phyloP scores from a whole-genome alignment of 2,113 vertebrate genomes.

The Pseudorhombus dupliciocellatus region DNA sequence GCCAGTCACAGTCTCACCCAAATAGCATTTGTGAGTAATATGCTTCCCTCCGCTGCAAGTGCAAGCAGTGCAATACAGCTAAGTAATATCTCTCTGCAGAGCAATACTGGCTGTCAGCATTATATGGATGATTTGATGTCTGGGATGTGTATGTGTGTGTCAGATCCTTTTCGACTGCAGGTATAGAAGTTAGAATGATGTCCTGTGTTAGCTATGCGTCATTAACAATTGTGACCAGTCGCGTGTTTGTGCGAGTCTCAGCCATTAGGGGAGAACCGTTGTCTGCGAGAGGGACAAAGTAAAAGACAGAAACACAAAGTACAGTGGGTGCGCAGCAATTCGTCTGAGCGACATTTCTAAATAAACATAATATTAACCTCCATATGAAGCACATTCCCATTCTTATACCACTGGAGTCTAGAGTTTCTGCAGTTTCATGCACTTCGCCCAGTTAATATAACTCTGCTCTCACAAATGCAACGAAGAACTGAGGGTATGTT shows the following conservation, averaged over 20 bases:
- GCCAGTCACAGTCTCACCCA: slow-evolving; percentile 57
- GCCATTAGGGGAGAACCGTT: slow-evolving; percentile 32
- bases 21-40: slow-evolving; percentile 74
- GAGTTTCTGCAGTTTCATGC: neutral
- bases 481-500: neutral
- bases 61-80: slow-evolving; percentile 78
- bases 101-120: slow-evolving; percentile 69
- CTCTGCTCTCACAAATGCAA: neutral
- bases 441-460: neutral
- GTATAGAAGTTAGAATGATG: slow-evolving; percentile 50
- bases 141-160: slow-evolving; percentile 35
- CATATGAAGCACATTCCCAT: neutral
- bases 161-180: slow-evolving; percentile 66
- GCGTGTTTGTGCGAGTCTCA: slow-evolving; percentile 48
- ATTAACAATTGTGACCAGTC: slow-evolving; percentile 60
- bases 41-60: slow-evolving; percentile 68
- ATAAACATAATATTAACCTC: neutral
- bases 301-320: slow-evolving; percentile 11
- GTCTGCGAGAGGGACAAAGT: slow-evolving; percentile 7
- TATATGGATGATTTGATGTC: slow-evolving; percentile 71
- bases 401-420: neutral
- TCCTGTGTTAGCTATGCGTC: slow-evolving; percentile 52
- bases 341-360: neutral
- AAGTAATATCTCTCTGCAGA: slow-evolving; percentile 76
- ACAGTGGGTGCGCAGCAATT: slow-evolving; percentile 2